phyloP scores from a whole-genome alignment of 1,140 invertebrate species.

The Hyles vespertilio region DNA sequence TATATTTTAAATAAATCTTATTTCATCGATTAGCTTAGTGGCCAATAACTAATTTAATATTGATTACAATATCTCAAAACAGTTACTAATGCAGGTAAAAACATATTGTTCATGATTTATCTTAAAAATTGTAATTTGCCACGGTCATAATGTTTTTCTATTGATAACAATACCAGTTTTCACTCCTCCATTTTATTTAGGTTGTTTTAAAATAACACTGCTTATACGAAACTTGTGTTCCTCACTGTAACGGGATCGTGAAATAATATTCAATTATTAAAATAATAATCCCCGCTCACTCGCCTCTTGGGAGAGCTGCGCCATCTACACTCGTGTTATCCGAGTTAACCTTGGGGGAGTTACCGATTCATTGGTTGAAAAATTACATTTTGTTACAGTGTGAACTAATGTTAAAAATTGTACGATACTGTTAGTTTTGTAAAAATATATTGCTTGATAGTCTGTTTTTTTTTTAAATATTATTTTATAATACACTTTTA shows the following conservation, averaged over 20 bases:
- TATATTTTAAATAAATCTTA: too few species aligned
- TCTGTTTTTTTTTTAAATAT: not conserved
- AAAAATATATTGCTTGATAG: not conserved
- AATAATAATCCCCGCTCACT: constrained; percentile 15
- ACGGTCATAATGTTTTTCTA: too few species aligned
- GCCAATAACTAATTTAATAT: too few species aligned
- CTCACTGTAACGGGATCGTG: constrained; percentile 12
- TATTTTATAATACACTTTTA: too few species aligned
- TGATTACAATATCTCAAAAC: too few species aligned
- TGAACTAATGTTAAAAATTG: too few species aligned
- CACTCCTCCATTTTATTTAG: not conserved
- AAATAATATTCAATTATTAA: constrained; percentile 26
- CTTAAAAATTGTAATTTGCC: too few species aligned
- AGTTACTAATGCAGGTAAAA: too few species aligned
- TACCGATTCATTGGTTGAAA: not conserved
- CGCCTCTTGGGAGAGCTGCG: constrained; percentile 10
- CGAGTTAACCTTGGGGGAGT: not conserved
- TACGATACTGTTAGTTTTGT: not conserved
- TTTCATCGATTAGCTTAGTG: too few species aligned
- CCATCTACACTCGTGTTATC: constrained; percentile 8
- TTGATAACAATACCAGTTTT: too few species aligned
- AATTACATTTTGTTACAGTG: too few species aligned
- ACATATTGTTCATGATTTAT: too few species aligned
- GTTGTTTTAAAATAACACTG: not conserved
- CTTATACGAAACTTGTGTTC: constrained; percentile 10